These are phyloP conservation scores for Circaetus gallicus DNA, from an alignment of 2,113 vertebrate species.

Conservation along the genomic window DNA sequence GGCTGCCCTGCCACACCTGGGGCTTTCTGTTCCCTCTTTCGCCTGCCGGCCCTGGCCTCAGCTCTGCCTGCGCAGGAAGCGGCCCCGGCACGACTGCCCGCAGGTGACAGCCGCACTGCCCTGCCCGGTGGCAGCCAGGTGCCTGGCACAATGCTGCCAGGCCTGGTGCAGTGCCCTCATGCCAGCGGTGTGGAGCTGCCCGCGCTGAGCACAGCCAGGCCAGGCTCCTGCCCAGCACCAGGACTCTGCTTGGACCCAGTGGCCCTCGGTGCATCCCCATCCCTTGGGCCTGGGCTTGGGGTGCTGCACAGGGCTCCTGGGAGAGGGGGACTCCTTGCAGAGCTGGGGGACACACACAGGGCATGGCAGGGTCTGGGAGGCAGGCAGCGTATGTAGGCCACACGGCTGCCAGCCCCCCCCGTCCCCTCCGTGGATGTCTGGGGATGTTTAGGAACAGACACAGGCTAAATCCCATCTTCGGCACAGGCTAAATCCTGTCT, in stretches of 20 bases:
- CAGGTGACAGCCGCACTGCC: neutral
- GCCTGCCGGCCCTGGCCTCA: rapidly evolving
- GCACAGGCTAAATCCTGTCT: conserved; percentile 11
- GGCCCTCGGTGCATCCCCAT: rapidly evolving
- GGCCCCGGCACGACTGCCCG: rapidly evolving
- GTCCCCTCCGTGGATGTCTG: neutral
- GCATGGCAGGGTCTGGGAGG: rapidly evolving
- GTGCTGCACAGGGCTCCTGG: neutral
- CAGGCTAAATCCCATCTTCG: neutral
- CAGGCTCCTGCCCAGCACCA: rapidly evolving
- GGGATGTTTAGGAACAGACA: neutral
- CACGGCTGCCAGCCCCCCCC: neutral
- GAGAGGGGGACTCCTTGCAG: neutral
- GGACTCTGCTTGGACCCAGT: neutral
- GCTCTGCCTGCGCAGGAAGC: neutral
- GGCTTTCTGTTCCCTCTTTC: conserved; percentile 37
- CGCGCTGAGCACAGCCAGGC: neutral
- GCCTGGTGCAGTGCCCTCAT: neutral
- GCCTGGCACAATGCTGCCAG: neutral
- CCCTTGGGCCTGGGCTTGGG: neutral
- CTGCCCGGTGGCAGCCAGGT: neutral
- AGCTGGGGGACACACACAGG: neutral
- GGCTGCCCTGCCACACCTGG: neutral
- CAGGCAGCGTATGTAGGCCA: neutral
- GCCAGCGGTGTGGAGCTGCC: rapidly evolving